These are phyloP conservation scores for Stenurella melanura DNA, from an alignment of 2,888 invertebrate species.

Conservation along the genomic window DNA sequence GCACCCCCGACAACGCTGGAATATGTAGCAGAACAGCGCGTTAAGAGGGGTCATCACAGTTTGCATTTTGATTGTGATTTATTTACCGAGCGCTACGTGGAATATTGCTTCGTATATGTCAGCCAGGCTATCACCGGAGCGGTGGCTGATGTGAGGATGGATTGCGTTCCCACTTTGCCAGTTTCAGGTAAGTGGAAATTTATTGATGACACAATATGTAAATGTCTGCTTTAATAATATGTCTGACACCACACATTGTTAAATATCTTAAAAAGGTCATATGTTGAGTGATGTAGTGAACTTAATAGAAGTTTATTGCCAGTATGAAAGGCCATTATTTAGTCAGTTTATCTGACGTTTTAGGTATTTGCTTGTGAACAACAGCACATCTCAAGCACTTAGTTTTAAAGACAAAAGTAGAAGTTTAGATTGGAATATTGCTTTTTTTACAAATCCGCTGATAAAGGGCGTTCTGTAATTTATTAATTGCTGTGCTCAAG, in stretches of 20 bases:
- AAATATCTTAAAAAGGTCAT: not conserved
- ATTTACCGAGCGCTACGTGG: constrained; percentile 88
- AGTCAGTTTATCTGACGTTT: too few species aligned
- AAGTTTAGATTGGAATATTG: too few species aligned
- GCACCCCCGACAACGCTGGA: constrained; percentile 79
- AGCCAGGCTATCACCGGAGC: constrained; percentile 90
- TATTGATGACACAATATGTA: not conserved
- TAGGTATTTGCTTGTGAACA: too few species aligned
- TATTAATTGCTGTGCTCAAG: too few species aligned
- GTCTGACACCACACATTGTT: not conserved
- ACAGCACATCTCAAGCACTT: too few species aligned
- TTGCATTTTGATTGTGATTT: constrained; percentile 87
- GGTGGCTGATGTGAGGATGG: constrained; percentile 88
- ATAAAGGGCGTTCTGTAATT: too few species aligned
- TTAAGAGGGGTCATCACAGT: constrained; percentile 82
- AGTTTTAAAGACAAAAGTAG: too few species aligned
- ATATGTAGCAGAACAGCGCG: constrained; percentile 79
- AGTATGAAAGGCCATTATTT: too few species aligned
- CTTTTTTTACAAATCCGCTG: too few species aligned
- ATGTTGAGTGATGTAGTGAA: too few species aligned
- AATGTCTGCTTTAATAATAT: not conserved
- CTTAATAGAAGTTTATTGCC: too few species aligned
- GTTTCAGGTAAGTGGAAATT: constrained; percentile 79
- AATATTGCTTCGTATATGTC: constrained; percentile 92
- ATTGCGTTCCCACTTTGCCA: constrained; percentile 89